Base-by-base conservation (phyloP, 2,888 invertebrate species). In the Thereva nobilitata region DNA sequence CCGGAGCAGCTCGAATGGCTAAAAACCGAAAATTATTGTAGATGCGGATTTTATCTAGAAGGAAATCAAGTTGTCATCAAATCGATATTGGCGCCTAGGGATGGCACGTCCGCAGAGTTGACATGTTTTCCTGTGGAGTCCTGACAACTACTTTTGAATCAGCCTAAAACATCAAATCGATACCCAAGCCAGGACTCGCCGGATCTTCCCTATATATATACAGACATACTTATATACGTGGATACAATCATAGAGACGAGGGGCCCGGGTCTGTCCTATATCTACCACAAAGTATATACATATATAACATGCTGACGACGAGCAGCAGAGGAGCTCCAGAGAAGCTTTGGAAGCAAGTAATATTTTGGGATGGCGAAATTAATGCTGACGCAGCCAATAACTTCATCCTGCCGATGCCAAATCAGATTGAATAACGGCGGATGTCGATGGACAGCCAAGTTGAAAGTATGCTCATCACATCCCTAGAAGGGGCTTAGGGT, bases 351-450 rank as follows among this genome's bases (percentile, higher is more conserved):
- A 49, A 61, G 61, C 38, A 59, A 50, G 50, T 50, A 61, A 61
- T 61, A 61, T 61, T 40, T n/a, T 50, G 50, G 45, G 49, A 50
- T 61, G 23, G 34, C 40, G 41, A 50, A 61, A 61, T 61, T 61
- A 61, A 40, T 61, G 61, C 61, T 61, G 61, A 61, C 61, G 61
- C 40, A 41, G n/a, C 49, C 61, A 61, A 61, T 61, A 61, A 50
- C 61, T 50, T 40, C 61, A 61, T 61, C 37, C 50, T 50, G 50
- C 41, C 3, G 9, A 12, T 61, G 61, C 61, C 61, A 61, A 61
- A 61, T 61, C 61, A 61, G 61, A 61, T 61, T 49, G 61, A 61
- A 41, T 50, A 50, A 50, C 61, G 41, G 41, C 61, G 50, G 23
- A 50, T 50, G 50, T 61, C 61, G 61, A 61, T 50, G 50, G 23